Base-by-base conservation (phyloP, 2,797 vertebrate species). In the Knipowitschia caucasica region DNA sequence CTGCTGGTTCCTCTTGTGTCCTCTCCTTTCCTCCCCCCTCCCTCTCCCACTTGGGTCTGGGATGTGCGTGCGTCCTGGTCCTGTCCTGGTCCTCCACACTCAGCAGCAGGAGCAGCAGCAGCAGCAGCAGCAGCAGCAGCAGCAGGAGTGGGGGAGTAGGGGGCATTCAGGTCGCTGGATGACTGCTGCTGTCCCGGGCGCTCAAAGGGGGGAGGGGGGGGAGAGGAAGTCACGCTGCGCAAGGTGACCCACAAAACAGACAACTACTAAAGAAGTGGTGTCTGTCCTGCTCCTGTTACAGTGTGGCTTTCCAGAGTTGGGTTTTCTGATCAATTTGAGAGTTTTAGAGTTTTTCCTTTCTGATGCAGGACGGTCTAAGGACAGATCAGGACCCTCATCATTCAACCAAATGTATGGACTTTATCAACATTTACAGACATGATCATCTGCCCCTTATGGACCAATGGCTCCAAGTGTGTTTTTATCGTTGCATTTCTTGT, bases 51-150 rank as follows among this genome's bases (percentile, higher is more conserved):
- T 38, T 43, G 23, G 30, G 26, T 9, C 34, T n/a, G n/a, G n/a
- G n/a, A n/a, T n/a, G n/a, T n/a, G n/a, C 20, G 26, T 10, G 62
- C 39, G 53, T 34, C 26, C 52, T 64, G 38, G 46, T 42, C 24
- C 43, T 29, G 43, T 49, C 39, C 57, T 60, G 67, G 44, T 65
- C 64, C 59, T n/a, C n/a, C n/a, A n/a, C n/a, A n/a, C n/a, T n/a
- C n/a, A n/a, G n/a, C n/a, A n/a, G n/a, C n/a, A n/a, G n/a, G n/a
- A 64, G 57, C 64, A 62, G 65, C 69, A 50, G 35, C 39, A 23
- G 21, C 66, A 59, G 65, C 69, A 50, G 21, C n/a, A 64, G 57
- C 64, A 62, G 65, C 69, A 50, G 35, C 39, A 23, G 21, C 66
- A 59, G 65, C 69, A 50, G 21, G 18, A 23, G 23, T 49, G 59